Base-by-base conservation (phyloP, 2,797 vertebrate species). In the Pseudochirops corinnae region DNA sequence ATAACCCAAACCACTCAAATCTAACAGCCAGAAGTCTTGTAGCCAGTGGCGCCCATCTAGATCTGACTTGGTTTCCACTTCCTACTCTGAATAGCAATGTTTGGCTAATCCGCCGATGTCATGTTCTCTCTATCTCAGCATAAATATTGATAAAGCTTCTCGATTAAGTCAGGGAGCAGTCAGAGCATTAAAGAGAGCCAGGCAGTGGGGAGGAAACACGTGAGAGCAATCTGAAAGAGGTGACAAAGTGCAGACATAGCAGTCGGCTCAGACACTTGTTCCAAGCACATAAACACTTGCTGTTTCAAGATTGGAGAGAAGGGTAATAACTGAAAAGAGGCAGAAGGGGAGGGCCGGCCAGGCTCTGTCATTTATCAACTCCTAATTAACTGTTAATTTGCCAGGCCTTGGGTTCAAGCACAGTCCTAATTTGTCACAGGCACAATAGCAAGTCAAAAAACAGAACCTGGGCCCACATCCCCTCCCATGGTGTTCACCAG, bases 301-400 rank as follows among this genome's bases (percentile, higher is more conserved):
- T 98, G 98, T 95, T 95, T 98, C 90, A 90, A 99, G 99, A 99
- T 98, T 98, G 1, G 74, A 93, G 97, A 98, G 96, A 98, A 94
- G 95, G 98, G 90, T 97, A 95, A 98, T 98, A 96, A 98, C 96
- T 98, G 98, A 98, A 95, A 97, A 96, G 96, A 67, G 90, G 95
- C 94, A 87, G 58, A 97, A 94, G 94, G 95, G 94, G 92, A 97
- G 98, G 96, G 97, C 96, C 93, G 96, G 94, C 91, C 5, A 97
- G 97, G 96, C 99, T 99, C 99, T 99, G 99, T 98, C 99, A 99
- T 99, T 99, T 99, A 99, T 99, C 99, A 99, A 98, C 98, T 96
- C 91, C 98, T 99, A 99, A 99, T 99, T 99, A 99, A 99, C 99
- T 98, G 98, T 98, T 99, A 99, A 99, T 99, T 99, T 99, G 99